Percentiles rank a stretch among this genome's conserved stretches.
phyloP scores from a whole-genome alignment of 2,888 invertebrate genomes.

The Ptycholaimellus sp. region DNA sequence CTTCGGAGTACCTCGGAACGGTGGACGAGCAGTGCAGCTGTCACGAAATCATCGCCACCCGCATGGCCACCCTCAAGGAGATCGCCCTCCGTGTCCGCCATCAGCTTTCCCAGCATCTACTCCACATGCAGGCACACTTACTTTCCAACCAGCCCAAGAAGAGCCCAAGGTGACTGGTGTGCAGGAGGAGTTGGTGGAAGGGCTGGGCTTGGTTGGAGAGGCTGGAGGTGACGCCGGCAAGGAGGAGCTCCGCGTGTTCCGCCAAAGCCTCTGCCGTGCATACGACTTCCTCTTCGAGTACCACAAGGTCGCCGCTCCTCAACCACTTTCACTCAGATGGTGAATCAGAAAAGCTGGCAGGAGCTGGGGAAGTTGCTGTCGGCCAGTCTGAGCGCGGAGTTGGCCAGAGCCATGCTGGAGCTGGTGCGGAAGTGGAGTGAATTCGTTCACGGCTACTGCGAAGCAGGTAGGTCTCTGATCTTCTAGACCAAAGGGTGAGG shows the following conservation, averaged over 20 bases:
- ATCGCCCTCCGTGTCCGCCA: too few species aligned
- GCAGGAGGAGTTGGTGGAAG: conserved; percentile 33
- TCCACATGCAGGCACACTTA: too few species aligned
- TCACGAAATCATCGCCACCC: conserved; percentile 38
- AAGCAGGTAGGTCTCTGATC: too few species aligned
- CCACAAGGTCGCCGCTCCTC: conserved; percentile 8
- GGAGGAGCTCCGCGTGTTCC: conserved; percentile 38
- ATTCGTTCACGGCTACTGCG: conserved; percentile 59
- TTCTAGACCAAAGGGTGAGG: too few species aligned
- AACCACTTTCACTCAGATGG: neutral
- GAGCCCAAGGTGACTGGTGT: too few species aligned
- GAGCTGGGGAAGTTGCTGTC: conserved; percentile 45
- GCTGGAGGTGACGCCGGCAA: too few species aligned
- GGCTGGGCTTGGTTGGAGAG: too few species aligned
- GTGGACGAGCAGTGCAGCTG: conserved; percentile 31
- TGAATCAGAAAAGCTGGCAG: conserved; percentile 36
- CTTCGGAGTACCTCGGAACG: too few species aligned
- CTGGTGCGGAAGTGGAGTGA: conserved; percentile 66
- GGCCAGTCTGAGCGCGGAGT: conserved; percentile 26
- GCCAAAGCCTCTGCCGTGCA: conserved; percentile 57
- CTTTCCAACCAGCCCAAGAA: too few species aligned
- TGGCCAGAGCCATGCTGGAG: conserved; percentile 40
- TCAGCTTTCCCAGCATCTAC: too few species aligned
- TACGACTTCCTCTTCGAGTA: conserved; percentile 72
- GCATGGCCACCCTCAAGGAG: conserved; percentile 39